A percentile compares a stretch with the other conserved stretches of the same genome.
Evolutionary conservation across 2,113 vertebrate species (phyloP).

Genomic region (Brachyhypopomus occidentalis): DNA sequence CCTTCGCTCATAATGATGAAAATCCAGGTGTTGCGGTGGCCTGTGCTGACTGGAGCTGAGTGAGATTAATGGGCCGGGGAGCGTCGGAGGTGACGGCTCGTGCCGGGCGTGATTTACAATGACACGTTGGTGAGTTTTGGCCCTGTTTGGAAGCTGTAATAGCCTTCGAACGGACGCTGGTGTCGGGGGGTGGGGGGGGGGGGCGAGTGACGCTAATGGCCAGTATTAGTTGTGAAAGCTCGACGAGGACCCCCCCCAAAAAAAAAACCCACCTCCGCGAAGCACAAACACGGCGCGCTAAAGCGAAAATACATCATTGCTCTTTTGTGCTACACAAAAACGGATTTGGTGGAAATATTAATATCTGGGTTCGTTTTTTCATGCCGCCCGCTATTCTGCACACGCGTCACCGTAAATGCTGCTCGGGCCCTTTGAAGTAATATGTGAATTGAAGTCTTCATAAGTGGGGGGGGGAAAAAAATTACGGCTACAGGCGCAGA

Average conservation of each 20-base stretch:
- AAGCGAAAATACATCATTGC: neutral
- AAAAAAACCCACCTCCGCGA: neutral
- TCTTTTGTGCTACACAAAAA: neutral
- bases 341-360: neutral
- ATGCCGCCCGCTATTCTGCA: neutral
- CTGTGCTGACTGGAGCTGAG: slow-evolving; percentile 30
- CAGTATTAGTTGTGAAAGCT: slow-evolving; percentile 36
- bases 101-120: slow-evolving; percentile 49
- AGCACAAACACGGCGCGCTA: slow-evolving; percentile 8
- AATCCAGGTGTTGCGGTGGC: slow-evolving; percentile 46
- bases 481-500: neutral
- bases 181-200: neutral
- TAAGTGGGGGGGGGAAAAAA: neutral
- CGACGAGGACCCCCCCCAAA: slow-evolving; percentile 2
- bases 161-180: slow-evolving; percentile 39
- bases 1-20: slow-evolving; percentile 35
- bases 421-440: neutral
- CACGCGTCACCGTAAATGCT: neutral
- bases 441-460: neutral
- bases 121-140: slow-evolving; percentile 52
- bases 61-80: slow-evolving; percentile 62
- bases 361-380: slow-evolving; percentile 22
- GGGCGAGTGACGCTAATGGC: slow-evolving; percentile 23
- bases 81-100: slow-evolving; percentile 45
- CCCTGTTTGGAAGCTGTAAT: slow-evolving; percentile 42